Percentiles rank a stretch among this genome's conserved stretches.
These are phyloP conservation scores for Hypothenemus hampei DNA, from an alignment of 1,140 invertebrate species.

Conservation along the genomic window DNA sequence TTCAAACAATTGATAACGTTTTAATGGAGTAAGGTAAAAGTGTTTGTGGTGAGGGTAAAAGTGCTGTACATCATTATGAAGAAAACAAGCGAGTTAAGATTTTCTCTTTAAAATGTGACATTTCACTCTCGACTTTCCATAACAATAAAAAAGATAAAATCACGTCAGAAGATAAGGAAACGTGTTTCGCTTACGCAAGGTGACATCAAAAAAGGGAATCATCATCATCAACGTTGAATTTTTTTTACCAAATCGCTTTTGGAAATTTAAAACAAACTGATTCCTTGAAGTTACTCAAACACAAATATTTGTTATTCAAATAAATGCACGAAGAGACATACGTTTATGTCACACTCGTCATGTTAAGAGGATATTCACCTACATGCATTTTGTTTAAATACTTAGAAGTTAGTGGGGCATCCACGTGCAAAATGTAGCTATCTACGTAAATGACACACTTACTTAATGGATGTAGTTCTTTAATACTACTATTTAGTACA, in stretches of 20 bases:
- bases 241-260: constrained; percentile 1
- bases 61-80: neutral
- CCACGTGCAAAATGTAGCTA: constrained; percentile 16
- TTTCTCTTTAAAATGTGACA: neutral
- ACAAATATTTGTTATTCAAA: constrained; percentile 15
- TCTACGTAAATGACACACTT: constrained; percentile 16
- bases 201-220: neutral
- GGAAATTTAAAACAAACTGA: constrained; percentile 3
- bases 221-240: neutral
- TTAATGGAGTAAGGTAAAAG: neutral
- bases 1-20: constrained; percentile 5
- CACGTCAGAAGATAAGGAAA: neutral
- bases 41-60: neutral
- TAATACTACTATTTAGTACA: too few species aligned
- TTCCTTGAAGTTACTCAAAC: constrained; percentile 5
- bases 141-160: neutral
- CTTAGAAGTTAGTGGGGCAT: constrained; percentile 20
- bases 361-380: constrained; percentile 22
- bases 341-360: constrained; percentile 9
- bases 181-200: neutral
- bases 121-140: neutral
- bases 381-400: constrained; percentile 22
- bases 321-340: constrained; percentile 9
- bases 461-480: too few species aligned
- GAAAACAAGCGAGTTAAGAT: neutral